A percentile compares a stretch with the other conserved stretches of the same genome.
phyloP scores from a whole-genome alignment of 2,888 invertebrate species.

The Nomada goodeniana region DNA sequence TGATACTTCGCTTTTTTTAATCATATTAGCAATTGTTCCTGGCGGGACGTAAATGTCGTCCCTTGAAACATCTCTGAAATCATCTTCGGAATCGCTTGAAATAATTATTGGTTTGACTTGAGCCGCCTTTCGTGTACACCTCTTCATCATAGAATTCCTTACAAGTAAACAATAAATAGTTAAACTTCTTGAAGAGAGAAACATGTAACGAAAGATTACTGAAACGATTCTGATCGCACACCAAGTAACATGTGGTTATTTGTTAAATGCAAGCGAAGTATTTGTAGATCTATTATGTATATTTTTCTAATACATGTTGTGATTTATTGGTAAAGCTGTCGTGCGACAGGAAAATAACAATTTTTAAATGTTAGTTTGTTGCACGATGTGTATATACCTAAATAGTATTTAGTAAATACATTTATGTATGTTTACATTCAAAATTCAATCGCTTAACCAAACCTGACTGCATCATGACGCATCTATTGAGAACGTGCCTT shows the following conservation, averaged over 20 bases:
- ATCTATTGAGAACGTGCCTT: neutral
- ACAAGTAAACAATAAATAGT: neutral
- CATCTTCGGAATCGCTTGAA: constrained; percentile 60
- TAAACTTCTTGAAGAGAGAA: neutral
- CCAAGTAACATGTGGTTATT: neutral
- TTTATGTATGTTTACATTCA: too few species aligned
- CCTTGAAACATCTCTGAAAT: neutral
- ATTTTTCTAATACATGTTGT: neutral
- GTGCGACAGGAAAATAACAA: too few species aligned
- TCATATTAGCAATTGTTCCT: neutral
- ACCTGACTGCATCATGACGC: neutral
- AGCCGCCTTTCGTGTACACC: constrained; percentile 11
- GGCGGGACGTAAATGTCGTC: constrained; percentile 39
- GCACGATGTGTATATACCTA: too few species aligned
- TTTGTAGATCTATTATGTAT: neutral
- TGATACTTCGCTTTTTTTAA: too few species aligned
- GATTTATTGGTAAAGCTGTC: too few species aligned
- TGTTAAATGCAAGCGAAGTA: neutral
- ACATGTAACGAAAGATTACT: neutral
- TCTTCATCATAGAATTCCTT: constrained; percentile 45
- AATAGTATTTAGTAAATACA: too few species aligned
- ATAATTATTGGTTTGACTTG: constrained; percentile 38
- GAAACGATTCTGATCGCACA: neutral
- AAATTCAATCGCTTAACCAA: neutral
- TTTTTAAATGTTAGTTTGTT: too few species aligned